A percentile compares a stretch with the other conserved stretches of the same genome.
Conservation (phyloP, 1,140 invertebrate species). For the Drosophila equinoxialis region DNA sequence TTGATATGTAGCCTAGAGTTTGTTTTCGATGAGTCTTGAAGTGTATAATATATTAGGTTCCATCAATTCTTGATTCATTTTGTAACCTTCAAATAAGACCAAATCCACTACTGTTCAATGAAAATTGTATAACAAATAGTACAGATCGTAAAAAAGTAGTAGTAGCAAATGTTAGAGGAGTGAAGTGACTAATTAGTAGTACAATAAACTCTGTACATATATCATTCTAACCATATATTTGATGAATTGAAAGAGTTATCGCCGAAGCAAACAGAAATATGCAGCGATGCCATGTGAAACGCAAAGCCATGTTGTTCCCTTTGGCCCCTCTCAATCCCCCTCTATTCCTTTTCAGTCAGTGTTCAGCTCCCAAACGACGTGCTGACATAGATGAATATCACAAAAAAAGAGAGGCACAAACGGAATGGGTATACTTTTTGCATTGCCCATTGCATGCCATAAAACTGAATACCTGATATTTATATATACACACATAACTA, state of each 20-base stretch:
- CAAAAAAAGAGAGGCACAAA: neutral
- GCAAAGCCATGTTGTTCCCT: conserved; percentile 30
- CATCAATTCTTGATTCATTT: neutral
- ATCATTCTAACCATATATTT: conserved; percentile 36
- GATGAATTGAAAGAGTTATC: conserved; percentile 46
- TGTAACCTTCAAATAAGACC: neutral
- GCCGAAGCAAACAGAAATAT: conserved; percentile 20
- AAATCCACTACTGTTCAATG: neutral
- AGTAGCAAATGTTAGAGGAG: neutral
- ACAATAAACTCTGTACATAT: conserved; percentile 8
- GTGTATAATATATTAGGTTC: no score
- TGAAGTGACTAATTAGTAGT: conserved; percentile 7
- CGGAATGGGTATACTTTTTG: conserved; percentile 28
- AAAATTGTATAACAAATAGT: conserved; percentile 5
- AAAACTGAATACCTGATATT: neutral
- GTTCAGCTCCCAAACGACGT: conserved; percentile 69
- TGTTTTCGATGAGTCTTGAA: no score
- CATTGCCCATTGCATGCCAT: conserved; percentile 14
- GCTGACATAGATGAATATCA: conserved; percentile 79
- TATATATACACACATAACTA: neutral
- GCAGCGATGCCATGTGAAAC: conserved; percentile 47
- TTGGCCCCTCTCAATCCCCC: conserved; percentile 5
- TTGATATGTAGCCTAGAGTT: no score
- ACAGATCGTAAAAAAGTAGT: neutral
- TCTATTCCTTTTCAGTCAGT: conserved; percentile 31